Evolutionary conservation across 2,888 invertebrate species (phyloP).

Genomic region (Drosophila percnosoma): DNA sequence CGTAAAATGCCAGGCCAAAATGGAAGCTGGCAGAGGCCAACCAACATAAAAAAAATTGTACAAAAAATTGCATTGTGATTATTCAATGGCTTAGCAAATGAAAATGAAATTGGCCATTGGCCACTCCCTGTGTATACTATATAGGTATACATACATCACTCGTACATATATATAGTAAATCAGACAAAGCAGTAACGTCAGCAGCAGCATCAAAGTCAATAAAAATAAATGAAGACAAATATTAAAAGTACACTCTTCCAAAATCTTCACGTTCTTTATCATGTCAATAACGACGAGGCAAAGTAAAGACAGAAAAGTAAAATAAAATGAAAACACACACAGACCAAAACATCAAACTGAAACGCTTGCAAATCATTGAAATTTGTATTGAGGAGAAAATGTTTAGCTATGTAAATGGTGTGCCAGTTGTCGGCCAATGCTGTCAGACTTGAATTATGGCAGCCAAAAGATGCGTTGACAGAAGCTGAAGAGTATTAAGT

Average conservation of each 20-base stretch:
- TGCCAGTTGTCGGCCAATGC: constrained; percentile 57
- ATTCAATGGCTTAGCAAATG: constrained; percentile 76
- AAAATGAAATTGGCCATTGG: constrained; percentile 74
- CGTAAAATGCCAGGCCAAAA: constrained; percentile 60
- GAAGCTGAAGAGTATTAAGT: constrained; percentile 45
- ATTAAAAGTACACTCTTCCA: constrained; percentile 50
- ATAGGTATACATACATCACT: constrained; percentile 19
- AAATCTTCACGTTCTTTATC: constrained; percentile 63
- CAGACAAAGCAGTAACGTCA: constrained; percentile 20
- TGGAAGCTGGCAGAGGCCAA: constrained; percentile 37
- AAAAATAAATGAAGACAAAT: constrained; percentile 77
- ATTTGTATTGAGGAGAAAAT: constrained; percentile 74
- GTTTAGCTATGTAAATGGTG: constrained; percentile 80
- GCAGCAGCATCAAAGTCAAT: constrained; percentile 60
- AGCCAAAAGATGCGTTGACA: constrained; percentile 75
- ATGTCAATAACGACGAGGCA: constrained; percentile 66
- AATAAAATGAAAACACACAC: constrained; percentile 13
- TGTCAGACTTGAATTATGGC: constrained; percentile 75
- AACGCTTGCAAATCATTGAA: constrained; percentile 62
- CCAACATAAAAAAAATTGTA: constrained; percentile 2
- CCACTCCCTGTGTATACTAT: constrained; percentile 39
- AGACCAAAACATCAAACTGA: constrained; percentile 29
- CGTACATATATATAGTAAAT: constrained; percentile 51
- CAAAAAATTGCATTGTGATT: constrained; percentile 74
- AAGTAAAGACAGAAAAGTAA: constrained; percentile 23